Conservation (phyloP, 1,140 invertebrate species). For the Alviniconcha marisindica region DNA sequence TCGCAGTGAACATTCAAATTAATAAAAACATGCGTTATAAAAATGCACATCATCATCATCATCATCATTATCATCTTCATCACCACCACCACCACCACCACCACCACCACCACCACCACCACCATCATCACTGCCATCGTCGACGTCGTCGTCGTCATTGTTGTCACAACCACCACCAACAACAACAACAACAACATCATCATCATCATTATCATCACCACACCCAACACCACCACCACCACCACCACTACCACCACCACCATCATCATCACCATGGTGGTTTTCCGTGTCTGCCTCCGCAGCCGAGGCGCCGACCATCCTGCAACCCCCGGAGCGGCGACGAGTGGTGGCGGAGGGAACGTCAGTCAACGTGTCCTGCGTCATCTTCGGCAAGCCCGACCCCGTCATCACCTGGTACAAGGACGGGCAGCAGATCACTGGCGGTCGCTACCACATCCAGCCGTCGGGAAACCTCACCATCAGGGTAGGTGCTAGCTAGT, state of each 20-base stretch:
- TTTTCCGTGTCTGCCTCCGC: conserved; percentile 20
- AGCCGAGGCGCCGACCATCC: conserved; percentile 90
- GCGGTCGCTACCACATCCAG: conserved; percentile 87
- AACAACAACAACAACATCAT: no score
- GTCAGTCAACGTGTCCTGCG: conserved; percentile 89
- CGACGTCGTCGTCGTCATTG: neutral
- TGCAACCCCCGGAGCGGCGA: conserved; percentile 86
- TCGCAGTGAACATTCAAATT: neutral
- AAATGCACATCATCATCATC: no score
- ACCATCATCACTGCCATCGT: neutral
- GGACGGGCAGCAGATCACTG: conserved; percentile 87
- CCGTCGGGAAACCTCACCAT: conserved; percentile 84
- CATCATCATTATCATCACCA: no score
- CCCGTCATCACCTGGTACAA: conserved; percentile 94
- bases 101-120: no score
- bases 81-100: neutral
- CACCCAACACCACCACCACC: no score
- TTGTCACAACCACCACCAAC: no score
- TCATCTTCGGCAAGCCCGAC: conserved; percentile 95
- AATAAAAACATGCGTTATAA: no score
- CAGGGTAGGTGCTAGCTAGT: no score
- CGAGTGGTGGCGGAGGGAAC: conserved; percentile 85
- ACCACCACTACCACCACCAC: neutral
- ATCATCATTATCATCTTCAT: neutral
- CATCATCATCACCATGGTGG: no score